A percentile compares a stretch with the other conserved stretches of the same genome.
These are phyloP conservation scores for Ichneumoninae sp. DNA, from an alignment of 2,888 invertebrate genomes.

Conservation along the genomic window DNA sequence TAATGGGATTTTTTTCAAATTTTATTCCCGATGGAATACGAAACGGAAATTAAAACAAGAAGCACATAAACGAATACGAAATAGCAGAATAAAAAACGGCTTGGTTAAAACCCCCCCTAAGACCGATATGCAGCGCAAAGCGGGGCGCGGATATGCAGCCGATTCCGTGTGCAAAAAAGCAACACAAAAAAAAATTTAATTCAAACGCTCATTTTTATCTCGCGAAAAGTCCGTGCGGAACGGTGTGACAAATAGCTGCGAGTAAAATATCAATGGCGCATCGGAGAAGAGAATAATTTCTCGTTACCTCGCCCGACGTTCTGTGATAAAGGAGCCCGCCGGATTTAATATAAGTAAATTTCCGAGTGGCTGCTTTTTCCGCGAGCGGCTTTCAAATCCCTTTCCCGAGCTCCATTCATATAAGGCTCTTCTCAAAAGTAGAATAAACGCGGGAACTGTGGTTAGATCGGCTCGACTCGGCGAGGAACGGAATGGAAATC, in stretches of 20 bases:
- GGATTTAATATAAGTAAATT: constrained; percentile 50
- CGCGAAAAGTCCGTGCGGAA: background rate
- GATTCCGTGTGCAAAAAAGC: background rate
- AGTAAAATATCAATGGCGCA: constrained; percentile 13
- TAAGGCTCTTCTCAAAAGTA: constrained; percentile 23
- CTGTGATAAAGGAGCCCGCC: constrained; percentile 38
- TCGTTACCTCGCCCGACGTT: constrained; percentile 14
- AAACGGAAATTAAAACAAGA: background rate
- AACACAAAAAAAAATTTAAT: background rate
- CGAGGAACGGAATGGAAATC: constrained; percentile 38
- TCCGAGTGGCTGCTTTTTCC: constrained; percentile 22
- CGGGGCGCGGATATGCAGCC: no score
- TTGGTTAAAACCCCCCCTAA: background rate
- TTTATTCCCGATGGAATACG: background rate
- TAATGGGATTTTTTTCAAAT: background rate
- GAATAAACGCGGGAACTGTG: constrained; percentile 58
- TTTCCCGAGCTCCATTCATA: constrained; percentile 37
- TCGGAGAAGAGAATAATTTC: constrained; percentile 12
- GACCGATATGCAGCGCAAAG: no score
- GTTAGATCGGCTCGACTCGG: constrained; percentile 44
- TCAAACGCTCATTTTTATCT: background rate
- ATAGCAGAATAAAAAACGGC: background rate
- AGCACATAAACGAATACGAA: background rate
- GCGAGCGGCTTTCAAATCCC: constrained; percentile 11
- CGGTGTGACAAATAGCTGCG: background rate